A percentile compares a stretch with the other conserved stretches of the same genome.
These are phyloP conservation scores for Drosophila santomea DNA, from an alignment of 1,140 invertebrate genomes.

Conservation along the genomic window DNA sequence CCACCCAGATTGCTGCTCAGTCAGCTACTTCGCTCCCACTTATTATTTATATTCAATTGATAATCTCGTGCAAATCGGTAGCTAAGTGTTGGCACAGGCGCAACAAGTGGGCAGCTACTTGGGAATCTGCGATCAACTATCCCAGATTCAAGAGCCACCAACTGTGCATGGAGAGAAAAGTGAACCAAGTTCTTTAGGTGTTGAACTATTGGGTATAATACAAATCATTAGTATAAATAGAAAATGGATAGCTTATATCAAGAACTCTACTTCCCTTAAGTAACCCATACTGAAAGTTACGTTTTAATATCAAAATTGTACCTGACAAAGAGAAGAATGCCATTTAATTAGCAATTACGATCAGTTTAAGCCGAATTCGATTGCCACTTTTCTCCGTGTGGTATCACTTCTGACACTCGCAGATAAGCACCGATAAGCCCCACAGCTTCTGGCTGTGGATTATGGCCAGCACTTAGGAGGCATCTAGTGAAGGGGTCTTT, in stretches of 20 bases:
- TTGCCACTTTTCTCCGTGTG: constrained; percentile 24
- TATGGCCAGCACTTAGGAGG: constrained; percentile 39
- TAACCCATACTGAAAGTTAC: too few species aligned
- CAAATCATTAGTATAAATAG: too few species aligned
- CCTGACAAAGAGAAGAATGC: too few species aligned
- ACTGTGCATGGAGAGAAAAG: constrained; percentile 10
- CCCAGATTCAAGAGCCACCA: constrained; percentile 13
- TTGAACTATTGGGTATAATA: too few species aligned
- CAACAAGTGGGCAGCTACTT: constrained; percentile 71
- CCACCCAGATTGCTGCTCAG: constrained; percentile 56
- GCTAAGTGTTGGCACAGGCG: constrained; percentile 77
- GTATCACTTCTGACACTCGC: constrained; percentile 68
- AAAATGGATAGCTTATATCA: too few species aligned
- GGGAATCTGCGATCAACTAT: constrained; percentile 7
- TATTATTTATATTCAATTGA: constrained; percentile 83
- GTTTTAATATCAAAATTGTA: too few species aligned
- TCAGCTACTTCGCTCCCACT: constrained; percentile 40
- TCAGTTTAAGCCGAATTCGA: neutral
- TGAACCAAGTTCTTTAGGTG: too few species aligned
- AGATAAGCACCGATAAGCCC: constrained; percentile 66
- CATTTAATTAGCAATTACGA: neutral
- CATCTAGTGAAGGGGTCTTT: neutral
- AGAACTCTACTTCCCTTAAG: too few species aligned
- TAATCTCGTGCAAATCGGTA: constrained; percentile 80
- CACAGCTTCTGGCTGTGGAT: constrained; percentile 54